phyloP scores from a whole-genome alignment of 1,140 invertebrate species.

The Brachionus koreanus region DNA sequence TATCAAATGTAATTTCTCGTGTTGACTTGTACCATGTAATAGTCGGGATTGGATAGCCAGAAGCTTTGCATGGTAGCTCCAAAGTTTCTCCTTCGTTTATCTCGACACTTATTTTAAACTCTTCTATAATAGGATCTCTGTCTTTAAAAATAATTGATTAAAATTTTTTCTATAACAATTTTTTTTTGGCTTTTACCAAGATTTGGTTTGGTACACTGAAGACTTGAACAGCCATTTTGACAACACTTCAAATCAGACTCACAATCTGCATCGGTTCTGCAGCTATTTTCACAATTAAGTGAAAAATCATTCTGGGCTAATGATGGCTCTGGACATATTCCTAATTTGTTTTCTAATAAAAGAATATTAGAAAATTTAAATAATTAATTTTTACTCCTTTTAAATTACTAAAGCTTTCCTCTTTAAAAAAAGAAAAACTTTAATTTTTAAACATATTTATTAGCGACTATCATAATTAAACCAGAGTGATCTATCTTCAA shows the following conservation, averaged over 20 bases:
- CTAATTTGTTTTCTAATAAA: constrained; percentile 1
- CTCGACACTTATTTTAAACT: constrained; percentile 11
- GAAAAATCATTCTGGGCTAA: background rate
- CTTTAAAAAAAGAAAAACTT: too few relatives aligned
- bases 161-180: background rate
- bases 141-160: background rate
- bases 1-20: constrained; percentile 6
- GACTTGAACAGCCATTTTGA: background rate
- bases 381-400: too few relatives aligned
- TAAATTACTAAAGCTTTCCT: too few relatives aligned
- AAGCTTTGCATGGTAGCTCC: constrained; percentile 47
- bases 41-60: constrained; percentile 48
- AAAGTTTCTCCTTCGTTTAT: constrained; percentile 48
- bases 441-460: too few relatives aligned
- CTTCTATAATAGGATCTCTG: constrained; percentile 21
- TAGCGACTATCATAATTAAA: too few relatives aligned
- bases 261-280: background rate
- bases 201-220: background rate
- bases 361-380: background rate
- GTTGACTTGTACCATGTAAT: constrained; percentile 48
- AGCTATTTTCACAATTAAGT: background rate
- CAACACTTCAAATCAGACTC: background rate
- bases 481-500: too few relatives aligned
- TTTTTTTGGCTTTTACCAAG: background rate
- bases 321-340: background rate